A percentile compares a stretch with the other conserved stretches of the same genome.
Evolutionary conservation across 1,140 invertebrate genomes (phyloP).

Genomic region (Drosophila miranda): DNA sequence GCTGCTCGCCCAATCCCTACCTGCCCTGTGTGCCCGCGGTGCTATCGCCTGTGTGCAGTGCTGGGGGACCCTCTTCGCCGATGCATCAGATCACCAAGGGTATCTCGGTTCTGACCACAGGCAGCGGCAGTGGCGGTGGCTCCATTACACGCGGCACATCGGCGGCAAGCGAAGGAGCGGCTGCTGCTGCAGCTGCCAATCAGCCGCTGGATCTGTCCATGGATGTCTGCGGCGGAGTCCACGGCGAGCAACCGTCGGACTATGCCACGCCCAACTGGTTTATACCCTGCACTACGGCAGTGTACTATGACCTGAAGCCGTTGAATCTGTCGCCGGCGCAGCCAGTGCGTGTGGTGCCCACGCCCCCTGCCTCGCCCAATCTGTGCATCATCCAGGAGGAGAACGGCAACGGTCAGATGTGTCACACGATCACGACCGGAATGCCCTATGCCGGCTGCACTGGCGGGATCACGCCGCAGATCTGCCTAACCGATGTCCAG

Average conservation of each 20-base stretch:
- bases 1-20: constrained; percentile 75
- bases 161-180: constrained; percentile 78
- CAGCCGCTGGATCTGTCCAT: constrained; percentile 80
- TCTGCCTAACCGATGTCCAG: constrained; percentile 94
- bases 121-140: constrained; percentile 83
- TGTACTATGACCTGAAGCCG: constrained; percentile 83
- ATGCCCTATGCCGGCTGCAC: constrained; percentile 71
- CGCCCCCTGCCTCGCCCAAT: constrained; percentile 83
- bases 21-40: constrained; percentile 42
- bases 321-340: constrained; percentile 85
- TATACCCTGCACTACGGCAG: constrained; percentile 65
- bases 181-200: constrained; percentile 44
- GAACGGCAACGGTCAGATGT: constrained; percentile 81
- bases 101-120: constrained; percentile 85
- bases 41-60: constrained; percentile 35
- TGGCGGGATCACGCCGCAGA: constrained; percentile 85
- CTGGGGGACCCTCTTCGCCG: constrained; percentile 66
- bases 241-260: constrained; percentile 41
- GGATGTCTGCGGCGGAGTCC: constrained; percentile 60
- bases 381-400: constrained; percentile 95
- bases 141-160: constrained; percentile 90
- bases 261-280: constrained; percentile 70
- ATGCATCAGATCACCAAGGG: constrained; percentile 83
- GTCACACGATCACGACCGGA: constrained; percentile 73
- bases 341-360: constrained; percentile 75